phyloP scores from a whole-genome alignment of 2,888 invertebrate genomes.

The Neoaliturus tenellus region DNA sequence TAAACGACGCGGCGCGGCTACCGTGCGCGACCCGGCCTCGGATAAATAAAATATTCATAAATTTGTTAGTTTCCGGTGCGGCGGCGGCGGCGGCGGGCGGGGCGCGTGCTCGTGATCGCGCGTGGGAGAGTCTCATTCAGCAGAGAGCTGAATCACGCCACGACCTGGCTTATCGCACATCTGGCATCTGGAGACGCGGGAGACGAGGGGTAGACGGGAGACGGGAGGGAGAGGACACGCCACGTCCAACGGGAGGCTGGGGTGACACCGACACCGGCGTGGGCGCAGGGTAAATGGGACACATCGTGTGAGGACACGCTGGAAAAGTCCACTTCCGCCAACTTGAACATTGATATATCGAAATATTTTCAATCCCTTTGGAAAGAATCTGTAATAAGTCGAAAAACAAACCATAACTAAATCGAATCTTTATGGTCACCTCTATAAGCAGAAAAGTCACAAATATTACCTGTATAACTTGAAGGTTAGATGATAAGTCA shows the following conservation, averaged over 20 bases:
- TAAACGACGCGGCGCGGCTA: slow-evolving; percentile 42
- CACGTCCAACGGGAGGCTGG: neutral
- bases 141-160: slow-evolving; percentile 43
- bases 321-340: no score
- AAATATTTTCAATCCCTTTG: no score
- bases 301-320: neutral
- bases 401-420: no score
- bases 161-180: slow-evolving; percentile 44
- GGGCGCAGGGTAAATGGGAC: no score
- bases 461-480: no score
- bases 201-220: neutral
- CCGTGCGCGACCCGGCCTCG: neutral
- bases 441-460: no score
- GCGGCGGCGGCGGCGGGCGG: neutral
- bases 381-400: no score
- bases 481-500: no score
- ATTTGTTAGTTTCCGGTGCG: slow-evolving; percentile 51
- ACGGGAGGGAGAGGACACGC: neutral
- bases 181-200: slow-evolving; percentile 39
- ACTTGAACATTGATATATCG: no score
- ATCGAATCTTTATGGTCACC: no score
- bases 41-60: slow-evolving; percentile 53
- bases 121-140: slow-evolving; percentile 10
- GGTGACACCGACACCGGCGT: no score
- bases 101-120: slow-evolving; percentile 30